Conservation (phyloP, 2,113 vertebrate species). For the Triplophysa tibetana region DNA sequence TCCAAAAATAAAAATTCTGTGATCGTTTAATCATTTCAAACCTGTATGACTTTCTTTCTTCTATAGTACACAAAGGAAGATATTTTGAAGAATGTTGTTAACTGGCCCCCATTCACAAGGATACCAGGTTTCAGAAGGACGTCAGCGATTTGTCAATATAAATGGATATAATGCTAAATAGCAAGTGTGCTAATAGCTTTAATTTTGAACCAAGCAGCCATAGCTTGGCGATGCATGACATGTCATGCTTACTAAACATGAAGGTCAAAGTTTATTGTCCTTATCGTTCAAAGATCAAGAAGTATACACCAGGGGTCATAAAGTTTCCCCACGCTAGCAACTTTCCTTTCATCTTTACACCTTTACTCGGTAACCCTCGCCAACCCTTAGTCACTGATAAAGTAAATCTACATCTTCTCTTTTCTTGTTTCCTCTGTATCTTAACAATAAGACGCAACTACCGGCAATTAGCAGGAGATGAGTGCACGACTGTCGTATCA, state of each 20-base stretch:
- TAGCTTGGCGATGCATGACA: not conserved
- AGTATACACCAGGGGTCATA: conserved; percentile 21
- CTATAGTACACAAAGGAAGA: too few relatives aligned
- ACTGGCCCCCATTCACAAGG: too few relatives aligned
- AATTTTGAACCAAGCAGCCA: not conserved
- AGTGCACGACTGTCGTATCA: not conserved
- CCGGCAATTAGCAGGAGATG: conserved; percentile 22
- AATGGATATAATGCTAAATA: not conserved
- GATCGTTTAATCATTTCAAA: too few relatives aligned
- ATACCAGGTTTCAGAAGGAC: too few relatives aligned
- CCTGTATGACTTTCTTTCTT: too few relatives aligned
- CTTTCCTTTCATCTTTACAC: conserved; percentile 38
- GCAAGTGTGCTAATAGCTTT: not conserved
- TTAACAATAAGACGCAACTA: not conserved
- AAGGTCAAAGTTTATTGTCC: conserved; percentile 36
- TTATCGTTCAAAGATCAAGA: conserved; percentile 38
- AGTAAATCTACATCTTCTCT: conserved; percentile 8
- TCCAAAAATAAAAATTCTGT: too few relatives aligned
- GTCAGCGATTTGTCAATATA: too few relatives aligned
- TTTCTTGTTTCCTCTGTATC: not conserved
- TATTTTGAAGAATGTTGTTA: too few relatives aligned
- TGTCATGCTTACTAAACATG: conserved; percentile 24
- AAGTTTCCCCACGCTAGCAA: conserved; percentile 42
- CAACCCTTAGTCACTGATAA: not conserved
- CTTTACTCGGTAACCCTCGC: conserved; percentile 2